Evolutionary conservation across 1,140 invertebrate species (phyloP), one percentile per base, ranked within the genome.

Genomic region (Monomorium pharaonis): DNA sequence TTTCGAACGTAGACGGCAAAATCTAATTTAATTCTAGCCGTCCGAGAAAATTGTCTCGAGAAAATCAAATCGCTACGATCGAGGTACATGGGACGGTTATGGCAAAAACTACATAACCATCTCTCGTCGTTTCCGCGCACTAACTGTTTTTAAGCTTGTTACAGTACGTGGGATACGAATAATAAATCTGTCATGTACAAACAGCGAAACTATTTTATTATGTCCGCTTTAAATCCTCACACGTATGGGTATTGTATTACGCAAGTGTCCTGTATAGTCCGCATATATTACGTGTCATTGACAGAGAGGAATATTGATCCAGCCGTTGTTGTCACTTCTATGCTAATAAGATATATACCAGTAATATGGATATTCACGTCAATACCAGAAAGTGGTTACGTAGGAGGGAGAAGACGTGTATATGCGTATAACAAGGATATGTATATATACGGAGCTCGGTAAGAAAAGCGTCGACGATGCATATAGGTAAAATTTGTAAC

Each of bases 201-300:
- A 72, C 67, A 72, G 67, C 54, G 27, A 33, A 74, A 58, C 78
- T 58, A 83, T 44, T 74, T 83, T 83, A 83, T 74, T 47, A 58
- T 42, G 51, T 72, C 67, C 78, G 78, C 67, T 74, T 83, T 83
- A 83, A 83, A 83, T 83, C 78, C 74, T 74, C 58, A 51, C 27
- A 24, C 18, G 51, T 42, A n/a, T 58, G 18, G 27, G 49, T 44
- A 70, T 72, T 72, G 30, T 60, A 7, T 37, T 37, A 74, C 27
- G 30, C 67, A n/a, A 83, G 51, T 72, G 54, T 74, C 78, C 67
- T 47, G 67, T 24, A n/a, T n/a, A 60, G 78, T 37, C 27, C 49
- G 67, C 78, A 37, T 83, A 83, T 74, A 83, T 83, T 74, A 69
- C 33, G 44, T 83, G 78, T 27, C 78, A 83, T 83, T 83, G 78